Conservation (phyloP, 2,888 invertebrate genomes). For the Craniophora ligustri region DNA sequence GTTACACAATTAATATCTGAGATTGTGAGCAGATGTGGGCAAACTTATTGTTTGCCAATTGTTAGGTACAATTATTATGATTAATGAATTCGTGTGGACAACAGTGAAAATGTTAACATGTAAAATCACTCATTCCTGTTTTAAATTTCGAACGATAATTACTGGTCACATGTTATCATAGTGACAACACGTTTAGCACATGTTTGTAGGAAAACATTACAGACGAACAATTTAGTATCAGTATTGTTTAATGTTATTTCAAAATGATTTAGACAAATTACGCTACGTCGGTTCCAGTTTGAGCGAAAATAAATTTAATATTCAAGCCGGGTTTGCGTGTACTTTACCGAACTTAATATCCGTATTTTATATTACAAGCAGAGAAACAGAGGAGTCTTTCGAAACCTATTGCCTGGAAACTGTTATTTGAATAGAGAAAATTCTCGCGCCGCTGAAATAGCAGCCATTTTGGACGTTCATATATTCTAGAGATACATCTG, state of each 20-base stretch:
- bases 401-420: not conserved
- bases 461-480: conserved; percentile 8
- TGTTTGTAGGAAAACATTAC: not conserved
- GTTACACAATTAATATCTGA: not conserved
- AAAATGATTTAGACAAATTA: not conserved
- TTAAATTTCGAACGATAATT: not conserved
- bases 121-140: not conserved
- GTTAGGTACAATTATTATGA: not conserved
- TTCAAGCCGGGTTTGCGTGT: no score
- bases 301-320: not conserved
- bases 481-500: conserved; percentile 9
- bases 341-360: not conserved
- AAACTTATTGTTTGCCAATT: not conserved
- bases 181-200: not conserved
- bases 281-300: not conserved
- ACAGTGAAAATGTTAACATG: not conserved
- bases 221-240: conserved; percentile 1
- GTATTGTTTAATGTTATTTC: not conserved
- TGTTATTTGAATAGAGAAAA: conserved; percentile 11
- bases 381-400: not conserved
- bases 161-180: not conserved
- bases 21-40: not conserved
- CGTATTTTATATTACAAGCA: not conserved
- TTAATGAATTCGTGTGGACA: not conserved
- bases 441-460: conserved; percentile 11